Evolutionary conservation across 2,888 invertebrate genomes (phyloP), one percentile per base, ranked within the genome.

Genomic region (Acleris cristana): DNA sequence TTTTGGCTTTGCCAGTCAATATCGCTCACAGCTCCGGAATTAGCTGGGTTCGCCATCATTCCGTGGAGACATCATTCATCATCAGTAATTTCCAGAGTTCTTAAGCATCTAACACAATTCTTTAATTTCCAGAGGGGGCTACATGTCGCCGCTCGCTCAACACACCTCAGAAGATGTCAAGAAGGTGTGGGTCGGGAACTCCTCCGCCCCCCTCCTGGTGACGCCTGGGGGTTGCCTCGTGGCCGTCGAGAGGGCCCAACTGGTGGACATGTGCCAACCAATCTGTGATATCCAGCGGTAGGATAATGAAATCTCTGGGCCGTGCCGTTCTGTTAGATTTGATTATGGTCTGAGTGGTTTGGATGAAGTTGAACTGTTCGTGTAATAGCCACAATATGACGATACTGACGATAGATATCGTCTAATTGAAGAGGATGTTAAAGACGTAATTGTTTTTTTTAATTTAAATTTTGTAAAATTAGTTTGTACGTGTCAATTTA

Each of bases 271-370:
- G 67, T 76, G 77, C 74, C 83, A 80, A 65, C 86, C 82, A 75
- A 76, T 85, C 85, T 92, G 91, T 87, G 91, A 90, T 89, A 91
- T 90, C 72, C 88, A 88, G 79, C 91, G 91, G 76, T 92, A 92
- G 86, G 82, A 79, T 72, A 73, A 70, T 65, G 73, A 70, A 83
- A 84, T 84, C 82, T 84, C 83, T 78, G 65, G 74, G 72, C 78
- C 76, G 83, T 82, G 84, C 81, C 81, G 84, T 79, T 76, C 81
- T 81, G 81, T 84, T 82, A 71, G 76, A 73, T 65, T 65, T 40
- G 40, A 61, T 48, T 53, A 65, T 66, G 56, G 56, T 57, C 61
- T 66, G 66, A 66, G 61, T 66, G 66, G 45, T 61, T n/a, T 19
- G 61, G 56, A 48, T 48, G 23, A 12, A 26, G 10, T 18, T 21